Conservation (phyloP, 2,888 invertebrate genomes). For the Caenorhabditis panamensis region DNA sequence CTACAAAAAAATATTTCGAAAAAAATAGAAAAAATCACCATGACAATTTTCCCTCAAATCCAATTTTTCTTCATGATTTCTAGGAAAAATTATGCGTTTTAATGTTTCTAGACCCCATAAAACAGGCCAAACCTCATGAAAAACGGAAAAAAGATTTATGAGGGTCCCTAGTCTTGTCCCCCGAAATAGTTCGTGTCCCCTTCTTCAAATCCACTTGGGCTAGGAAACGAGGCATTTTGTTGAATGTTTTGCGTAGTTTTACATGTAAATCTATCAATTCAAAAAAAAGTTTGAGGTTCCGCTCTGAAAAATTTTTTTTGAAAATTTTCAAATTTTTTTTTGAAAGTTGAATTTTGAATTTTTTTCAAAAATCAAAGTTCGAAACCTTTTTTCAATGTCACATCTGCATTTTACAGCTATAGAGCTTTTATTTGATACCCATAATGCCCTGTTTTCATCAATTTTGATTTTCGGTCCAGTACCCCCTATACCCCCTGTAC, state of each 20-base stretch:
- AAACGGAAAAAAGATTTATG: neutral
- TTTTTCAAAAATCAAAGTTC: neutral
- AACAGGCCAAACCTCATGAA: neutral
- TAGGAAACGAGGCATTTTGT: neutral
- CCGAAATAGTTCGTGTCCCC: slow-evolving; percentile 9
- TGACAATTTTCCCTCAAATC: too few relatives aligned
- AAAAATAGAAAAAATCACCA: too few relatives aligned
- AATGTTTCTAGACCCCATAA: too few relatives aligned
- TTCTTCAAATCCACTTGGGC: slow-evolving; percentile 12
- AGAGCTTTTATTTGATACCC: neutral
- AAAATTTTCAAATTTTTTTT: slow-evolving; percentile 4
- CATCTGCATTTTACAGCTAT: too few relatives aligned
- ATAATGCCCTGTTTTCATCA: slow-evolving; percentile 3
- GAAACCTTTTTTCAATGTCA: too few relatives aligned
- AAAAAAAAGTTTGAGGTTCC: too few relatives aligned
- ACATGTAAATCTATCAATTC: too few relatives aligned
- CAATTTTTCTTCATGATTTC: neutral
- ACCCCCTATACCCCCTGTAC: too few relatives aligned
- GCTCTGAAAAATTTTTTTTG: too few relatives aligned
- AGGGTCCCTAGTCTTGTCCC: neutral
- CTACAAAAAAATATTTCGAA: too few relatives aligned
- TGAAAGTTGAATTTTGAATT: neutral
- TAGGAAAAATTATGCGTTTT: neutral
- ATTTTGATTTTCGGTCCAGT: neutral
- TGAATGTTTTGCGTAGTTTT: neutral